Evolutionary conservation across 2,888 invertebrate species (phyloP).

Genomic region (Terebella lapidaria): DNA sequence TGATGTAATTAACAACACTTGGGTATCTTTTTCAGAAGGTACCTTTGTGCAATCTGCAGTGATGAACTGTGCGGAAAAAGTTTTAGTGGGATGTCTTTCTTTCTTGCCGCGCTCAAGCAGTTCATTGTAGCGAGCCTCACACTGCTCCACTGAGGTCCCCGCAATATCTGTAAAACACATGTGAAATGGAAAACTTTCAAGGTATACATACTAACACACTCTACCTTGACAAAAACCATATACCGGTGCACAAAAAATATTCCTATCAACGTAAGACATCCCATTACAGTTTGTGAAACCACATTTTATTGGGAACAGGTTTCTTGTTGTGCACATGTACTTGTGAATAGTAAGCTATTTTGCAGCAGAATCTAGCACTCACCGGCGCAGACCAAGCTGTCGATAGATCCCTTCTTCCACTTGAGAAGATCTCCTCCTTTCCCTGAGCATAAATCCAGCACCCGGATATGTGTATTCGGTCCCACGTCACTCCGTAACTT

Average conservation of each 20-base stretch:
- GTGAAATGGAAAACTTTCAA: too few relatives aligned
- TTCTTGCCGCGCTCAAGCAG: slow-evolving; percentile 52
- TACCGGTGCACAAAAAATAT: too few relatives aligned
- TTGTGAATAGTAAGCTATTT: too few relatives aligned
- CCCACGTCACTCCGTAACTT: slow-evolving; percentile 46
- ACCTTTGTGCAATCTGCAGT: slow-evolving; percentile 85
- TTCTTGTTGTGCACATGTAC: too few relatives aligned
- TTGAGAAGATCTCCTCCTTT: slow-evolving; percentile 98
- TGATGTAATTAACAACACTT: too few relatives aligned
- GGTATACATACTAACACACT: too few relatives aligned
- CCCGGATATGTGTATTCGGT: slow-evolving; percentile 50
- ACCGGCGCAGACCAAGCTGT: slow-evolving; percentile 78
- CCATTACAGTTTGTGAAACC: too few relatives aligned
- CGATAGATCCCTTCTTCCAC: slow-evolving; percentile 77
- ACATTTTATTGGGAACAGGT: too few relatives aligned
- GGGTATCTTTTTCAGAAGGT: too few relatives aligned
- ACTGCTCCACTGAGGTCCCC: slow-evolving; percentile 84
- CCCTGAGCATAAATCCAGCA: slow-evolving; percentile 93
- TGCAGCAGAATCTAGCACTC: slow-evolving; percentile 11
- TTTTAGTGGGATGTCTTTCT: slow-evolving; percentile 42
- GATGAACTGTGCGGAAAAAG: slow-evolving; percentile 84
- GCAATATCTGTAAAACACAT: slow-evolving; percentile 69
- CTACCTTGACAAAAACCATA: too few relatives aligned
- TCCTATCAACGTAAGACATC: too few relatives aligned
- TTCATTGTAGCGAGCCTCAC: slow-evolving; percentile 75